A percentile compares a stretch with the other conserved stretches of the same genome.
These are phyloP conservation scores for Fregetta grallaria DNA, from an alignment of 2,113 vertebrate species.

Conservation along the genomic window DNA sequence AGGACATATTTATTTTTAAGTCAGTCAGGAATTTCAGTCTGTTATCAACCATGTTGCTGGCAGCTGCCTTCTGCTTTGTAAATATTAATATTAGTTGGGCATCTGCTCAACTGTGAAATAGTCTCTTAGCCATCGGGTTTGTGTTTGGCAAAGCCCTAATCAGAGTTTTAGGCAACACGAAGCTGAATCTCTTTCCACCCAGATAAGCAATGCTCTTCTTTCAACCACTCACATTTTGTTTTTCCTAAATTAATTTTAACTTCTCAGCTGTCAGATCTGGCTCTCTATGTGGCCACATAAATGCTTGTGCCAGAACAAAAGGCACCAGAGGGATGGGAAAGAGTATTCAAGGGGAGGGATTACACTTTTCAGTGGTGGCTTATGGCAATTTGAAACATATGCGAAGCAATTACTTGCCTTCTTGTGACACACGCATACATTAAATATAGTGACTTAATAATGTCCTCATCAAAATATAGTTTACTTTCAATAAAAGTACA, in stretches of 20 bases:
- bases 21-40: neutral
- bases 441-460: neutral
- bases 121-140: neutral
- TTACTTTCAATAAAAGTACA: neutral
- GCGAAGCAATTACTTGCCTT: neutral
- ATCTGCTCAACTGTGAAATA: constrained; percentile 43
- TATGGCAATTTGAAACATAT: neutral
- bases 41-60: neutral
- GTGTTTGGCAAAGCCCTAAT: constrained; percentile 8
- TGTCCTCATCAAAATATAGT: neutral
- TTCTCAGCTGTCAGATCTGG: neutral
- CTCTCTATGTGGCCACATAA: neutral
- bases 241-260: neutral
- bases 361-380: neutral
- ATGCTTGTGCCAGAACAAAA: neutral
- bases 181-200: neutral
- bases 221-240: neutral
- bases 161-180: neutral
- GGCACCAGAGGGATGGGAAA: neutral
- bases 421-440: neutral
- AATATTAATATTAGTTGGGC: constrained; percentile 33
- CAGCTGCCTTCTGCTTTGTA: constrained; percentile 29
- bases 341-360: neutral
- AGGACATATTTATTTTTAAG: neutral
- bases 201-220: neutral